Conservation (phyloP, 2,888 invertebrate genomes). For the Drosophila mimetica region DNA sequence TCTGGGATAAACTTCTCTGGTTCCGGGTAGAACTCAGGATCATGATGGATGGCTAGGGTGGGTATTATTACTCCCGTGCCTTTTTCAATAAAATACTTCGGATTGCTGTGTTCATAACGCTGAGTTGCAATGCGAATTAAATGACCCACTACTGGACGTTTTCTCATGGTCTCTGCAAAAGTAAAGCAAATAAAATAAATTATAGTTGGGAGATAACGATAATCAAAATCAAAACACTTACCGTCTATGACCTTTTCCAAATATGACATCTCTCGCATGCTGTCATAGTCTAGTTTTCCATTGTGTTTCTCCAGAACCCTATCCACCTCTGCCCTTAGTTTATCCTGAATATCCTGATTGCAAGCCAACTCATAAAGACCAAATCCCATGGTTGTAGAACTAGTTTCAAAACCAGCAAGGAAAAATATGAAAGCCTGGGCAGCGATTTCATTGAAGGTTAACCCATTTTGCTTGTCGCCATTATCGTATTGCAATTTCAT, state of each 20-base stretch:
- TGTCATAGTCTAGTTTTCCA: conserved; percentile 84
- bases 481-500: conserved; percentile 56
- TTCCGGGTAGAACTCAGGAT: conserved; percentile 85
- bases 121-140: conserved; percentile 43
- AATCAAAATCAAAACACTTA: conserved; percentile 54
- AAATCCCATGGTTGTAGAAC: conserved; percentile 84
- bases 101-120: conserved; percentile 60
- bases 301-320: conserved; percentile 71
- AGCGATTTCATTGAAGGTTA: conserved; percentile 76
- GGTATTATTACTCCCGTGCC: conserved; percentile 82
- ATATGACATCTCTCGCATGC: conserved; percentile 84
- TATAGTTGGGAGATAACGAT: too few species aligned
- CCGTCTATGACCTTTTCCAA: conserved; percentile 85
- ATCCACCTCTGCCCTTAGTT: conserved; percentile 83
- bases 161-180: conserved; percentile 86
- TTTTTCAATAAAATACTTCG: conserved; percentile 84
- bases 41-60: conserved; percentile 86
- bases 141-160: conserved; percentile 85
- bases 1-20: conserved; percentile 87
- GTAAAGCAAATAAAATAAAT: too few species aligned
- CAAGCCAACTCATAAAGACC: conserved; percentile 85
- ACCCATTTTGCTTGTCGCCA: conserved; percentile 64
- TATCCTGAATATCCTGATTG: conserved; percentile 84
- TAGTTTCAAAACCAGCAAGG: conserved; percentile 86
- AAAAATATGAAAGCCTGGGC: conserved; percentile 86